A percentile compares a stretch with the other conserved stretches of the same genome.
Evolutionary conservation across 2,113 vertebrate genomes (phyloP).

Genomic region (Hucho hucho): DNA sequence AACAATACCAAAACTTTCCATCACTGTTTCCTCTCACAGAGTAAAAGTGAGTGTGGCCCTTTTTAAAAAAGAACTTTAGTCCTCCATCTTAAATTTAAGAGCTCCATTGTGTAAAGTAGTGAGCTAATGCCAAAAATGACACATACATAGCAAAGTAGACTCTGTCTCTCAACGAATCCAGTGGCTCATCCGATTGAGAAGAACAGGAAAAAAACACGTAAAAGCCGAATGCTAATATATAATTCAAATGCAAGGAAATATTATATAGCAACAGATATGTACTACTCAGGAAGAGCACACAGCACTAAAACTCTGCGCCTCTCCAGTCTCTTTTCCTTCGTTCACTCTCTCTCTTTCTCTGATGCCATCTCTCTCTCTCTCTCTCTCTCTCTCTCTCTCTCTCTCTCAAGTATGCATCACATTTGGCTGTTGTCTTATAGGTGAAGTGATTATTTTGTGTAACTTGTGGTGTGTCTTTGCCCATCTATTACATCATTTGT

Average conservation of each 20-base stretch:
- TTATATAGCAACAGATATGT: background rate
- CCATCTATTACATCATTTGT: background rate
- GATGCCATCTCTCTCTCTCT: background rate
- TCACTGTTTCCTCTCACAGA: conserved; percentile 19
- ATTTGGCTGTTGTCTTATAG: conserved; percentile 6
- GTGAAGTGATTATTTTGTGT: background rate
- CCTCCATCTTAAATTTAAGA: background rate
- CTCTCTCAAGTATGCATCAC: background rate
- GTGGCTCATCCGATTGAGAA: background rate
- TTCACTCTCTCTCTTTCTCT: background rate
- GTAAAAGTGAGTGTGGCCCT: conserved; percentile 3
- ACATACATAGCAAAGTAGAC: conserved; percentile 17
- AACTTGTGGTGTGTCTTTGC: background rate
- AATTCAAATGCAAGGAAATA: background rate
- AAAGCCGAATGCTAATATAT: background rate
- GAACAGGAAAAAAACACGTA: background rate
- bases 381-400: background rate
- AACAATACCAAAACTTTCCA: conserved; percentile 40
- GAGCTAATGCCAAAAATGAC: conserved; percentile 22
- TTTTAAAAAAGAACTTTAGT: background rate
- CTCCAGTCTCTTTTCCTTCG: background rate
- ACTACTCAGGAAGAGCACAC: background rate
- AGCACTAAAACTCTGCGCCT: conserved; percentile 34
- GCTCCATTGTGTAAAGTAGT: conserved; percentile 21
- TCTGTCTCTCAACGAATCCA: background rate